A percentile compares a stretch with the other conserved stretches of the same genome.
Evolutionary conservation across 64 coral and sea anemone species (phyloP).

Genomic region (Porites australiensis): DNA sequence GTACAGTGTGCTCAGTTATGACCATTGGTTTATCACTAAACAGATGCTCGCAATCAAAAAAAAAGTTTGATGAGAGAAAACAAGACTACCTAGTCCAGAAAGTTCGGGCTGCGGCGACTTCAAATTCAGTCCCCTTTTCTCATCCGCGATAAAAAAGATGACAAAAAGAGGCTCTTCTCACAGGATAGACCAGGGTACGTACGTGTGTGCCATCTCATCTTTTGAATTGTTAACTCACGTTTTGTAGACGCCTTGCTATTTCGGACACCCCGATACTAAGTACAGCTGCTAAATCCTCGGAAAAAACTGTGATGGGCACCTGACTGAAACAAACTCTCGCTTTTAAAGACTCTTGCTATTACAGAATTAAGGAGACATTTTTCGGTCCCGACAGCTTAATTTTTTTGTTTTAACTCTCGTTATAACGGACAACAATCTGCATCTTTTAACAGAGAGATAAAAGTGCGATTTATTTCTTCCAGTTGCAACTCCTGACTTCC

Average conservation of each 20-base stretch:
- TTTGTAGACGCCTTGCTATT: not conserved
- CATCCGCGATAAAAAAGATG: too few relatives aligned
- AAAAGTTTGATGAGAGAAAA: too few relatives aligned
- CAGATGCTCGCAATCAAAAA: too few relatives aligned
- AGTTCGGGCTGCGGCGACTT: too few relatives aligned
- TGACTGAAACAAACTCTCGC: not conserved
- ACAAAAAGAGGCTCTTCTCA: too few relatives aligned
- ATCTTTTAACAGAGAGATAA: not conserved
- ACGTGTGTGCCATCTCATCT: too few relatives aligned
- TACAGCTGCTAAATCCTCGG: not conserved
- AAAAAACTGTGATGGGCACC: not conserved
- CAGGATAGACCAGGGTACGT: too few relatives aligned
- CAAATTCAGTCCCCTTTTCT: too few relatives aligned
- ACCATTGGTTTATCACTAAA: too few relatives aligned
- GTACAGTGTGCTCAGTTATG: too few relatives aligned
- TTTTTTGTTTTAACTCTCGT: not conserved
- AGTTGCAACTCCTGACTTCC: not conserved
- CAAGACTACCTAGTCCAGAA: too few relatives aligned
- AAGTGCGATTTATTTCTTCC: conserved; percentile 3
- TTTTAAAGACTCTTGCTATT: not conserved
- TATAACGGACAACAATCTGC: conserved; percentile 7
- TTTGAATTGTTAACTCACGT: not conserved
- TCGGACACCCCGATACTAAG: not conserved
- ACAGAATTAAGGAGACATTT: conserved; percentile 6
- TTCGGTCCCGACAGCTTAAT: conserved; percentile 1